Evolutionary conservation across 1,140 invertebrate species (phyloP), one percentile per base, ranked within the genome.

Genomic region (Subanguina moxae): DNA sequence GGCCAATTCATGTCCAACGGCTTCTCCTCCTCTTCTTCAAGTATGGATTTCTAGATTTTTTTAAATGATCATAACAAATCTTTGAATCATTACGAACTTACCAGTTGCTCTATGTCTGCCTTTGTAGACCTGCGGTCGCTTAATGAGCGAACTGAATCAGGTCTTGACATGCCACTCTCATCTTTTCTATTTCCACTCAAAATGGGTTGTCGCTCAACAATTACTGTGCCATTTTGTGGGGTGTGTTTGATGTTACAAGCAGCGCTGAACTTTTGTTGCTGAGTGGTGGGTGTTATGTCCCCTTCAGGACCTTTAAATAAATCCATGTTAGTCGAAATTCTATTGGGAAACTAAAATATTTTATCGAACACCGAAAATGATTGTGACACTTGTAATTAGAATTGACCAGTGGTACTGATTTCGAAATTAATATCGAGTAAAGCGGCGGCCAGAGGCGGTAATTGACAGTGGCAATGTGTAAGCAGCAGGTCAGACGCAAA

Each of bases 1-100:
- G 87, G 87, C 87, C 87, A 87, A 32, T 81, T 83, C 48, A 87
- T 79, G 73, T 87, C 86, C 42, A 87, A 75, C 0, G 87, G 86
- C 70, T 87, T 84, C 43, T 84, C 84, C 43, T 83, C 85, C 57
- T 87, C 85, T 62, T 84, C 83, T 56, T 84, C 84, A 13, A 65
- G 32, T n/a, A 65, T 25, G 17, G 48, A 57, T 56, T 65, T 69
- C 64, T 58, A 56, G 5, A 19, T 7, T 21, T 52, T n/a, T n/a
- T 19, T 25, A 52, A 3, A 15, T 21, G 15, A 21, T 30, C 27
- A 27, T 23, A 65, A 65, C n/a, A 8, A 56, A 38, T 59, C 11
- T 8, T 32, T 8, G 8, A 32, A 7, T 21, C 38, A 56, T 15
- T 11, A 8, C 1, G 30, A 30, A 43, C 21, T 45, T 25, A 65